Evolutionary conservation across 2,888 invertebrate genomes (phyloP).

Genomic region (Eilema depressum): DNA sequence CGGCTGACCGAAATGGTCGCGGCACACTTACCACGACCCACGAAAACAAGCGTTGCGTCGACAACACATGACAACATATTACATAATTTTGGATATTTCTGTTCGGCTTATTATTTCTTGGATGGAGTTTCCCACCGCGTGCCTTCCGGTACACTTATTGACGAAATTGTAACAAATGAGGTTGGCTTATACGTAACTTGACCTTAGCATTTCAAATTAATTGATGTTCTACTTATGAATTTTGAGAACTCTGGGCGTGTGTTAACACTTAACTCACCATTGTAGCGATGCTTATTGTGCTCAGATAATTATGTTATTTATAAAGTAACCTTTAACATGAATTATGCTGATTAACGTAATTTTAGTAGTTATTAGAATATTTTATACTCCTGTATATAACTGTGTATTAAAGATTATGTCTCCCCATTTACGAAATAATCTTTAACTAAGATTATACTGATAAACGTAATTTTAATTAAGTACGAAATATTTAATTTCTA

Average conservation of each 20-base stretch:
- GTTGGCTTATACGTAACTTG: conserved; percentile 38
- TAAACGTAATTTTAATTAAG: conserved; percentile 1
- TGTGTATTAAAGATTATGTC: neutral
- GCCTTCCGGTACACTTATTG: conserved; percentile 38
- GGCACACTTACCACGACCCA: conserved; percentile 84
- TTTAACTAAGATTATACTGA: neutral
- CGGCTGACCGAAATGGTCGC: conserved; percentile 81
- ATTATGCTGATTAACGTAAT: neutral
- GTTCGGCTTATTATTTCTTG: conserved; percentile 23
- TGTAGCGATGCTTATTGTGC: neutral
- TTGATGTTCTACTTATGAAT: conserved; percentile 28
- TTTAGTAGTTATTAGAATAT: neutral
- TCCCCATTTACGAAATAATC: neutral
- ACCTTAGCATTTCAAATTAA: conserved; percentile 38
- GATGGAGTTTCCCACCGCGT: conserved; percentile 22
- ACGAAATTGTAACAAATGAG: conserved; percentile 48
- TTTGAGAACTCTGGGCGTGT: conserved; percentile 40
- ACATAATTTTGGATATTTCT: conserved; percentile 61
- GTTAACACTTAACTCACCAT: conserved; percentile 18
- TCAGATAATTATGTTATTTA: neutral
- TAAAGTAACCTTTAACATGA: neutral
- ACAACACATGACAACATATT: conserved; percentile 77
- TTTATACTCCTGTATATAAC: neutral
- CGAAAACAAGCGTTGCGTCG: conserved; percentile 84
- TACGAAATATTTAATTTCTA: neutral